Conservation (phyloP, 2,797 vertebrate species). For the Parauchenoglanis punctatus region DNA sequence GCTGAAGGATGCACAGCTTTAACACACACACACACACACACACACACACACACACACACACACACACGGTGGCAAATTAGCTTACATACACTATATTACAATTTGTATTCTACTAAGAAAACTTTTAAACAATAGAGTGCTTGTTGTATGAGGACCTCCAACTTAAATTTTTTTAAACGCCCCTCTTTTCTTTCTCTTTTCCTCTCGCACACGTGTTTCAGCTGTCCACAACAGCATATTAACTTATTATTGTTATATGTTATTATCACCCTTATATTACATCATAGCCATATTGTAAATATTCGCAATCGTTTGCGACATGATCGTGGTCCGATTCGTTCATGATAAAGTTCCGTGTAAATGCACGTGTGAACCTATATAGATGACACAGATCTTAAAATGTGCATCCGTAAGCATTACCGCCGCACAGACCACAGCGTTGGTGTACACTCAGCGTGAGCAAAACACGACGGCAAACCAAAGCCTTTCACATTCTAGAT, state of each 20-base stretch:
- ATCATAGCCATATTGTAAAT: background rate
- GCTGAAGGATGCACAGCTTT: background rate
- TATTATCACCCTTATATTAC: background rate
- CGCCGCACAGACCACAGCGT: background rate
- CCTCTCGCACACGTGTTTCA: background rate
- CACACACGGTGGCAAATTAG: background rate
- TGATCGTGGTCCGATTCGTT: background rate
- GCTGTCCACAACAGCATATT: background rate
- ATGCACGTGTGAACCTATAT: background rate
- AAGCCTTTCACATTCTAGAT: background rate
- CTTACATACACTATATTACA: background rate
- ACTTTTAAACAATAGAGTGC: background rate
- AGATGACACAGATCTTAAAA: background rate
- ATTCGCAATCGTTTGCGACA: too few species aligned
- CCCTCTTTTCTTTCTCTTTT: too few species aligned
- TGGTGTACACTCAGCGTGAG: background rate
- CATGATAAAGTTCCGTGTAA: background rate
- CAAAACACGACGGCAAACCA: background rate
- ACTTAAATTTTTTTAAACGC: too few species aligned
- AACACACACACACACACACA: background rate
- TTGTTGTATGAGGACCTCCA: background rate
- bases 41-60: background rate
- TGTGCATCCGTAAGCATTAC: background rate
- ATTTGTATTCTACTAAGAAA: background rate
- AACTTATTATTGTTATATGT: background rate